Evolutionary conservation across 2,888 invertebrate genomes (phyloP).

Genomic region (Petrophora chlorosata): DNA sequence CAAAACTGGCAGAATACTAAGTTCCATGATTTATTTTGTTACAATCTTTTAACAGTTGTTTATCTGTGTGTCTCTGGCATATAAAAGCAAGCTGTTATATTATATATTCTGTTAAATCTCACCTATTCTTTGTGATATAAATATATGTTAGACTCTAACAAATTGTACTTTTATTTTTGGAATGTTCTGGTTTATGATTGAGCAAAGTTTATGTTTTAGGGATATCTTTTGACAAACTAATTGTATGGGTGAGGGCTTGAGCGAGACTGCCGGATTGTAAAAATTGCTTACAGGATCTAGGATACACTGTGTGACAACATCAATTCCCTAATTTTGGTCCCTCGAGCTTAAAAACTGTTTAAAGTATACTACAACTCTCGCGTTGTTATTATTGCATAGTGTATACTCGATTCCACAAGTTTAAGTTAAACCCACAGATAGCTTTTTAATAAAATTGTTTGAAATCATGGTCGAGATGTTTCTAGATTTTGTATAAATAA

Average conservation of each 20-base stretch:
- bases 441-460: constrained; percentile 31
- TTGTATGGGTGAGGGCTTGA: constrained; percentile 29
- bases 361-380: not conserved
- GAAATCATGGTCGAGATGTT: constrained; percentile 16
- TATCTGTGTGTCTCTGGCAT: not conserved
- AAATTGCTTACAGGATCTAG: constrained; percentile 10
- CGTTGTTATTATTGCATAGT: too few species aligned
- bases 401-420: constrained; percentile 7
- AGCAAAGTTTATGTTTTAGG: constrained; percentile 28
- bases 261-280: constrained; percentile 25
- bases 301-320: constrained; percentile 1
- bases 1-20: not conserved
- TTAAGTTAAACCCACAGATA: constrained; percentile 19
- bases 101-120: constrained; percentile 51
- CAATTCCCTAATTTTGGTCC: not conserved
- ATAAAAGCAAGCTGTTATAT: constrained; percentile 27
- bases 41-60: too few species aligned
- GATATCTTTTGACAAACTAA: constrained; percentile 25
- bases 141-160: constrained; percentile 32
- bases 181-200: constrained; percentile 32
- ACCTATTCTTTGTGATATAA: constrained; percentile 60
- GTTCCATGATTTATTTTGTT: too few species aligned
- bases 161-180: constrained; percentile 35
- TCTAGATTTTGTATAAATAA: constrained; percentile 47
- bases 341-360: too few species aligned